These are phyloP conservation scores for Arctocebus calabarensis DNA, from an alignment of 2,797 vertebrate species.

Conservation along the genomic window DNA sequence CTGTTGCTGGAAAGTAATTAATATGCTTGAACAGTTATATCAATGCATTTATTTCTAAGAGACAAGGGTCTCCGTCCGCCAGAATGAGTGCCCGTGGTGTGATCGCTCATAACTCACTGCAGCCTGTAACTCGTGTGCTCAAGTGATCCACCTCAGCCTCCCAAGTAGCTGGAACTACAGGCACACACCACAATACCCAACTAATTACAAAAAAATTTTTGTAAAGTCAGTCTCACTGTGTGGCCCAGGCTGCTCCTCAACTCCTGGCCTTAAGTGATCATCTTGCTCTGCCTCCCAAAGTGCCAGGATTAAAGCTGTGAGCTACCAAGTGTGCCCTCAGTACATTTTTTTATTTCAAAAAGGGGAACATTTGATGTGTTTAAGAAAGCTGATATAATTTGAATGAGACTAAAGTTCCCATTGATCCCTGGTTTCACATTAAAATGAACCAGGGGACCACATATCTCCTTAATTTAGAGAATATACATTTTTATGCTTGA, in stretches of 20 bases:
- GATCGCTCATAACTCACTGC: neutral
- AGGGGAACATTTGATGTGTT: constrained; percentile 47
- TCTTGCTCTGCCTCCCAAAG: neutral
- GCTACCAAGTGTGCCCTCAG: neutral
- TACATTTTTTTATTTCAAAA: constrained; percentile 47
- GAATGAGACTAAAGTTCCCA: constrained; percentile 20
- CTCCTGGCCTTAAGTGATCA: neutral
- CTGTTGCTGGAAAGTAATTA: constrained; percentile 59
- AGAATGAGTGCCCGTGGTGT: neutral
- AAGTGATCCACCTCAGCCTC: neutral
- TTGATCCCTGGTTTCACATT: constrained; percentile 43
- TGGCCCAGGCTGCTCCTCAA: neutral
- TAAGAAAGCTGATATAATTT: constrained; percentile 40
- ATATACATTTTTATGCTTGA: constrained; percentile 7
- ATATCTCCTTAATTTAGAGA: constrained; percentile 63
- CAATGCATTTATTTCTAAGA: neutral
- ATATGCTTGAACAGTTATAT: constrained; percentile 24
- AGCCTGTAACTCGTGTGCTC: neutral
- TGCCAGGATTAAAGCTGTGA: neutral
- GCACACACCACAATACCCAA: neutral
- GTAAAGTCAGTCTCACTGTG: neutral
- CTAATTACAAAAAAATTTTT: neutral
- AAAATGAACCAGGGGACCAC: constrained; percentile 31
- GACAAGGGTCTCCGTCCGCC: neutral
- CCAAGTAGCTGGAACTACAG: neutral